Conservation (phyloP, 2,797 vertebrate genomes). For the Dryobates pubescens region DNA sequence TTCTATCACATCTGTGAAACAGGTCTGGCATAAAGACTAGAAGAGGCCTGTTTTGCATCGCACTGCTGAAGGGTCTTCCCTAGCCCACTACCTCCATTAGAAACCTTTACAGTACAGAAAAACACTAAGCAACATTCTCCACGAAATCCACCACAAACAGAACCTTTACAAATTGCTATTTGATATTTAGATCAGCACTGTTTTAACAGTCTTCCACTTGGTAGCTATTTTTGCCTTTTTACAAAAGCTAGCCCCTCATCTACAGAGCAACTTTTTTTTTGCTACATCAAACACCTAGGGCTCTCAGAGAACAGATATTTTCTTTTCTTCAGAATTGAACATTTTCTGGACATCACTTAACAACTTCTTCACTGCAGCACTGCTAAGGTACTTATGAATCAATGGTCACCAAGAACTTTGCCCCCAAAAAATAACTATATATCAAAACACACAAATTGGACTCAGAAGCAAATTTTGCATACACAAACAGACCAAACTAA, state of each 20-base stretch:
- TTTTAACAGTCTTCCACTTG: neutral
- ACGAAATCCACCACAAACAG: neutral
- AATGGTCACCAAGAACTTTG: neutral
- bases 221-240: neutral
- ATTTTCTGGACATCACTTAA: neutral
- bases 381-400: neutral
- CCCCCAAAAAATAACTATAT: neutral
- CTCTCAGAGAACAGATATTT: neutral
- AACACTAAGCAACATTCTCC: neutral
- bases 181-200: neutral
- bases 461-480: neutral
- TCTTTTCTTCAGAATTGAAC: neutral
- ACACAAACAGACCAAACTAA: neutral
- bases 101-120: neutral
- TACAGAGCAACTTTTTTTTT: neutral
- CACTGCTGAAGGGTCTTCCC: neutral
- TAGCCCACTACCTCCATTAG: neutral
- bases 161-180: neutral
- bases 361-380: neutral
- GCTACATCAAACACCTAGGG: neutral
- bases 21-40: neutral
- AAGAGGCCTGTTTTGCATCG: neutral
- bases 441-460: neutral
- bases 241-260: neutral
- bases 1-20: neutral